Evolutionary conservation across 2,888 invertebrate genomes (phyloP).

Genomic region (Acleris sparsana): DNA sequence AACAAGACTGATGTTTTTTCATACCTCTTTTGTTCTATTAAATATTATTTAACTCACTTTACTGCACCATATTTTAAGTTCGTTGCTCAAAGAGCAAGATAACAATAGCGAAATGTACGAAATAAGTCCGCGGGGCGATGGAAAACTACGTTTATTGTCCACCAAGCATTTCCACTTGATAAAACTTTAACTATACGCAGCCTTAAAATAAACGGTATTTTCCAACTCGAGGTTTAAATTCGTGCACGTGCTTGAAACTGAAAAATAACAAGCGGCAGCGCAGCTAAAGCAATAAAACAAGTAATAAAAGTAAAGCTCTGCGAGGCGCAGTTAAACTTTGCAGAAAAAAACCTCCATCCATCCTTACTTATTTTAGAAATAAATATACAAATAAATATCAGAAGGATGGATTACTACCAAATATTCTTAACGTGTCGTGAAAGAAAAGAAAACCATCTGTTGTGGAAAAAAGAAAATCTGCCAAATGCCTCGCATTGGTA

Average conservation of each 20-base stretch:
- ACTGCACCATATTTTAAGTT: constrained; percentile 2
- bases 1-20: background rate
- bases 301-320: background rate
- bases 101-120: constrained; percentile 8
- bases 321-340: too few relatives aligned
- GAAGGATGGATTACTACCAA: too few relatives aligned
- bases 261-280: background rate
- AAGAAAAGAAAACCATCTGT: too few relatives aligned
- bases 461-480: too few relatives aligned
- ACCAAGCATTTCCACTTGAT: background rate
- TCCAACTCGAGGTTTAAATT: background rate
- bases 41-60: background rate
- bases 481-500: too few relatives aligned
- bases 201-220: background rate
- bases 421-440: too few relatives aligned
- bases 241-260: background rate
- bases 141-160: background rate
- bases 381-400: too few relatives aligned
- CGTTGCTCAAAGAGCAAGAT: constrained; percentile 1
- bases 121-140: background rate
- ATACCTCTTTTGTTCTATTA: background rate
- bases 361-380: too few relatives aligned
- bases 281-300: background rate
- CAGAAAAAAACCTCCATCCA: too few relatives aligned
- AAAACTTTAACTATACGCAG: background rate